Evolutionary conservation across 2,113 vertebrate genomes (phyloP), one percentile per base, ranked within the genome.

Genomic region (Pterocles gutturalis): DNA sequence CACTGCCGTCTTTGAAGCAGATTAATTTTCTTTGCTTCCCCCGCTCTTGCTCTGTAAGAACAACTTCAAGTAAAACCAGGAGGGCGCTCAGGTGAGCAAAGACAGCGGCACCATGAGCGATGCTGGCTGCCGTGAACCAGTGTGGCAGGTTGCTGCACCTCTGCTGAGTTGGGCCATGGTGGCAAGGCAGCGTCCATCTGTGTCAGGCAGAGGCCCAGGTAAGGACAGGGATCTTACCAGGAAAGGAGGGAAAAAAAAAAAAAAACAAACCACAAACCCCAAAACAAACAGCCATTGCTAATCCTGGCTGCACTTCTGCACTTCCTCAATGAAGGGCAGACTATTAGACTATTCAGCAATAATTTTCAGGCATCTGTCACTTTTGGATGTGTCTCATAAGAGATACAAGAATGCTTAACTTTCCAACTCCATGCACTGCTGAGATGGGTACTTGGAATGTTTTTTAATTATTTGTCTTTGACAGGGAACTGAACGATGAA

Each of bases 1-100:
- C 26, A 16, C 43, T 24, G 22, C 9, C 10, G 1, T 48, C 77
- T 78, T 53, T n/a, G 51, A 92, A 82, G 43, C 25, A 91, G 60
- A 51, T 31, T 36, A 1, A 36, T 88, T 70, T 88, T 62, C 41
- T 87, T 70, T 67, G 34, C 82, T 45, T 61, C 31, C 41, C 17
- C 64, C 76, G 34, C 41, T 73, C 67, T 71, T 70, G 15, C 15
- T 55, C 41, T 70, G 13, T 54, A 54, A 86, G 62, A 86, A 69
- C 5, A 79, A 64, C 34, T 72, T 29, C 43, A 25, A 57, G 20
- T 60, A 72, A 49, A 73, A 66, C 7, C n/a, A 69, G 70, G 12
- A 90, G 24, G 29, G n/a, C 2, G 2, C 75, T 81, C 51, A 45
- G 4, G 4, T 0, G 0, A 69, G 65, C 3, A 3, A 51, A 58